Base-by-base conservation (phyloP, 2,888 invertebrate species). In the Euplagia quadripunctaria region DNA sequence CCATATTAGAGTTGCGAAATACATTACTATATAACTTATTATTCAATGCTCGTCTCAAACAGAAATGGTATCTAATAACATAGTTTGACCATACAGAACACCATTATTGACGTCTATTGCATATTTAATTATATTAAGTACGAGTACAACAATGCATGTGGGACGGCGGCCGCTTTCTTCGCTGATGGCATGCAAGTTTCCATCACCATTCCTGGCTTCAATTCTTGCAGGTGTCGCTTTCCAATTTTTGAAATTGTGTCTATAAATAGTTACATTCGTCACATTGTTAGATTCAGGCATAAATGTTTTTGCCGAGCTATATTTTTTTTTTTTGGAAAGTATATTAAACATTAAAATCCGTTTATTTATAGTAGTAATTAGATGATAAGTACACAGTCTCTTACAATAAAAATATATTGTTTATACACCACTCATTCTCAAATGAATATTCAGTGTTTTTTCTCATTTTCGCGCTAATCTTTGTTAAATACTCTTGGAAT, bases 161-260 rank as follows among this genome's bases (percentile, higher is more conserved):
- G 89, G 86, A 85, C 89, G 86, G 79, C 85, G 84, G 81, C 75
- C 86, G 84, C 89, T 89, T 89, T 89, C 89, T 85, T 87, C 82
- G 84, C 83, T 85, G 81, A 70, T 88, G 87, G 83, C 80, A 71
- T 76, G 77, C 76, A 76, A 79, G 74, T 80, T 79, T 82, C 79
- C 86, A 78, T 79, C 82, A 82, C 88, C 89, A 87, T 88, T 86
- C 85, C 85, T 79, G 86, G 85, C 52, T 66, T 49, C 68, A 75
- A 85, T 84, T 88, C 83, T 82, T 83, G 84, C 75, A 81, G 82
- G 73, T 76, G 75, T 76, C 74, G 76, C 86, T 87, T 86, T 88
- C 85, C 78, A 83, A 82, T 79, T 72, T 78, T 76, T 73, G 41
- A 80, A 81, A 70, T 77, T 71, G 76, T 71, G 70, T 41, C 79